Base-by-base conservation (phyloP, 2,113 vertebrate species). In the Scopus umbretta region DNA sequence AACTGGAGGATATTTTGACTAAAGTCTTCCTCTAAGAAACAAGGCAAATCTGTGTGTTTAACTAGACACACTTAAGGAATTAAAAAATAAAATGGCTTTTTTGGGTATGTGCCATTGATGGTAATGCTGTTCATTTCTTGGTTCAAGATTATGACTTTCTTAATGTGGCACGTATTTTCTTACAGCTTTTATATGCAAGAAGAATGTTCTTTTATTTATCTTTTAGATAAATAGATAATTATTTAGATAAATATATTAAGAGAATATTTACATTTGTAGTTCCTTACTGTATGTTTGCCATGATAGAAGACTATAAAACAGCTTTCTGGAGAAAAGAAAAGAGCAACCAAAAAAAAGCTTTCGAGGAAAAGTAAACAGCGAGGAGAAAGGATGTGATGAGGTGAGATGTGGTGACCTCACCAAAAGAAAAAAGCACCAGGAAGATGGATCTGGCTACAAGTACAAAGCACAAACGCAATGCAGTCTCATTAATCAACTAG, bases 401-500 rank as follows among this genome's bases (percentile, higher is more conserved):
- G 13, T 84, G 45, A 86, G 88, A 43, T 43, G 42, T 43, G 42
- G 42, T 43, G 42, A 96, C n/a, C 50, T 82, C n/a, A 42, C 59
- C 62, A 85, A 75, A 92, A 83, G 47, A 43, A 65, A 63, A 87
- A 85, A 87, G 22, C 58, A 81, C 49, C 34, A n/a, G 14, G 1
- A 56, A 95, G 66, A 82, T 40, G 27, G 63, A 65, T 96, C 78
- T 96, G 83, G 84, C 56, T 87, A 92, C 52, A 85, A 75, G 72
- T 63, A 92, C 25, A 93, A 94, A 58, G 63, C 42, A 70, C 40
- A 94, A 88, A 66, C 19, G 88, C 53, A 95, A 55, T 86, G 62
- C 70, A 49, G 45, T 92, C 73, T 94, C 91, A 96, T 96, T 96
- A 94, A 89, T 93, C 83, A 95, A 81, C 75, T 95, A 71, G 38